Conservation (phyloP, 2,113 vertebrate genomes). For the Bufo gargarizans region DNA sequence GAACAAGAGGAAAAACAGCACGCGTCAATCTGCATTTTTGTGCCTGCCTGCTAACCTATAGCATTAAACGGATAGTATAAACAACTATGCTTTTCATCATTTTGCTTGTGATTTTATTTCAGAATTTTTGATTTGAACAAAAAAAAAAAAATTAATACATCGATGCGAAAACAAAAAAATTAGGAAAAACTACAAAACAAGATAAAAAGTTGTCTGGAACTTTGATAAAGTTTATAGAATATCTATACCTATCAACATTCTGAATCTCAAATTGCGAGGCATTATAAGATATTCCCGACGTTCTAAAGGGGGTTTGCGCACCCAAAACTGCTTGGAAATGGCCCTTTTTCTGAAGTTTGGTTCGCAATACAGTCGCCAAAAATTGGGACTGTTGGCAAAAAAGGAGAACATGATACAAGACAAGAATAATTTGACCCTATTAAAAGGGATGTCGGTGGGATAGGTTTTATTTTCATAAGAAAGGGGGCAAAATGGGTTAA, state of each 20-base stretch:
- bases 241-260: not conserved
- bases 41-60: not conserved
- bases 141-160: too few relatives aligned
- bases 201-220: not conserved
- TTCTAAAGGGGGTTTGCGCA: too few relatives aligned
- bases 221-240: not conserved
- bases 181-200: not conserved
- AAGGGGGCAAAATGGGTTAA: too few relatives aligned
- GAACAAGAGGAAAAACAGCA: slow-evolving; percentile 8
- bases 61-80: not conserved
- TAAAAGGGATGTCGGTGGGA: too few relatives aligned
- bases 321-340: not conserved
- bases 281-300: not conserved
- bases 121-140: too few relatives aligned
- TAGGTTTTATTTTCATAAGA: too few relatives aligned
- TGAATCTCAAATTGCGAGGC: not conserved
- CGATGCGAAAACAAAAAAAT: too few relatives aligned
- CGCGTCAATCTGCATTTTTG: not conserved
- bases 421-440: too few relatives aligned
- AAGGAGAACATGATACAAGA: too few relatives aligned
- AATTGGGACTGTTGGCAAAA: too few relatives aligned
- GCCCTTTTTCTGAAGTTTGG: not conserved
- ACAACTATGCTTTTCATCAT: not conserved
- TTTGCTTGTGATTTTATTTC: not conserved
- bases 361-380: not conserved